These are phyloP conservation scores for Eonycteris spelaea DNA, from an alignment of 2,113 vertebrate species.

Conservation along the genomic window DNA sequence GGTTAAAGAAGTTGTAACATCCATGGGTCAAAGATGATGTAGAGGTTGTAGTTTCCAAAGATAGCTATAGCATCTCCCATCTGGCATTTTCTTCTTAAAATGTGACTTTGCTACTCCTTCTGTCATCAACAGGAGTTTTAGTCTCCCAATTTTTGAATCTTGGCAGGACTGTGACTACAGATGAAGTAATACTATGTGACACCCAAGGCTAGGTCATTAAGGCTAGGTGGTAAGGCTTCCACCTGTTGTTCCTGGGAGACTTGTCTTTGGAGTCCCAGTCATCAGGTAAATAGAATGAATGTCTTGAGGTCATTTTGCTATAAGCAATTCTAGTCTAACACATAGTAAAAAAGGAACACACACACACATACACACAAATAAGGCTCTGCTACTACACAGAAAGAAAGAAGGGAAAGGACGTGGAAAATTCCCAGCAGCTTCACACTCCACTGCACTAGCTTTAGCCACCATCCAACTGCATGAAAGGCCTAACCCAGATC, in stretches of 20 bases:
- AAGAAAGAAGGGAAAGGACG: too few relatives aligned
- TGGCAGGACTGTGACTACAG: neutral
- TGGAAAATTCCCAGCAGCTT: neutral
- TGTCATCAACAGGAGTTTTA: neutral
- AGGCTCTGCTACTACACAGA: neutral
- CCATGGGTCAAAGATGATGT: neutral
- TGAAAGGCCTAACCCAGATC: neutral
- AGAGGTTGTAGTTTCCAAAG: neutral
- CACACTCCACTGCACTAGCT: neutral
- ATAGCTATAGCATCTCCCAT: neutral
- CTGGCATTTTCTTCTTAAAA: neutral
- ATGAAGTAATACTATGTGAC: neutral
- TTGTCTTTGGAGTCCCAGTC: neutral
- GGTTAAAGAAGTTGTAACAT: neutral
- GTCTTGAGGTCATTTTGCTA: neutral
- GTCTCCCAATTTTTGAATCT: neutral
- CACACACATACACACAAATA: too few relatives aligned
- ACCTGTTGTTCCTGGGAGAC: neutral
- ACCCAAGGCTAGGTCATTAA: neutral
- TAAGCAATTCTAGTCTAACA: neutral
- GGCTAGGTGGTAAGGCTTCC: neutral
- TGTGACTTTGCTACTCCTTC: neutral
- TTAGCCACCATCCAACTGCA: neutral
- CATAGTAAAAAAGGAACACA: neutral
- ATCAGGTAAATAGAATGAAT: neutral